Percentiles rank a stretch among this genome's conserved stretches.
These are phyloP conservation scores for Anguilla obscura DNA, from an alignment of 2,797 vertebrate species.

Conservation along the genomic window DNA sequence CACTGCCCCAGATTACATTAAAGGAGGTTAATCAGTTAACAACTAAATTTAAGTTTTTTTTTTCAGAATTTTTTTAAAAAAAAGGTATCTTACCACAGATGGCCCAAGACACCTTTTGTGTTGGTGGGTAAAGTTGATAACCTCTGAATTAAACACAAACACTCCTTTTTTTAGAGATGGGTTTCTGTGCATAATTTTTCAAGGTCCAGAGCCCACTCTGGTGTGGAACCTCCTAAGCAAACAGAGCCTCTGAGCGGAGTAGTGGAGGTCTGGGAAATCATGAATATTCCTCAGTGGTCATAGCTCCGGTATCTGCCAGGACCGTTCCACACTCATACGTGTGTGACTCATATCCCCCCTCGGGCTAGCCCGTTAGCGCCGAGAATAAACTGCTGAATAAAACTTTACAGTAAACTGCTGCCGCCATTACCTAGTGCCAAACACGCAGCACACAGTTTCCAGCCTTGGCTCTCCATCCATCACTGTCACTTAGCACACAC, in stretches of 20 bases:
- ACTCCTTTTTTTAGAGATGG: not conserved
- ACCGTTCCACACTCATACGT: not conserved
- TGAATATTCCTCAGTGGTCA: not conserved
- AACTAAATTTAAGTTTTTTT: not conserved
- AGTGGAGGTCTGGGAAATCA: not conserved
- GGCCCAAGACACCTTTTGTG: not conserved
- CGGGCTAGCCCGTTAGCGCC: not conserved
- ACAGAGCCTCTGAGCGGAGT: not conserved
- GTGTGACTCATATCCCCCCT: not conserved
- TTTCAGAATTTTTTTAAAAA: not conserved
- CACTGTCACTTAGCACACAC: not conserved
- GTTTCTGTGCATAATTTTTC: not conserved
- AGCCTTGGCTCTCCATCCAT: not conserved
- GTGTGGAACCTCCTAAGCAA: not conserved
- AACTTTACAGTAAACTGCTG: conserved; percentile 10
- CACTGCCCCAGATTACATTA: too few relatives aligned
- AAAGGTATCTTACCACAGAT: not conserved
- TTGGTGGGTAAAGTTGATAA: not conserved
- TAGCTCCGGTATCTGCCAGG: not conserved
- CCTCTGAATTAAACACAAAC: not conserved
- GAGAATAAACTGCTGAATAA: not conserved
- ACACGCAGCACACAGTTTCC: conserved; percentile 1
- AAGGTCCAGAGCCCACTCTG: not conserved
- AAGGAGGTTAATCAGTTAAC: too few relatives aligned
- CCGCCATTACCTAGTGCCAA: not conserved